Base-by-base conservation (phyloP, 1,140 invertebrate species). In the Drosophila repleta region DNA sequence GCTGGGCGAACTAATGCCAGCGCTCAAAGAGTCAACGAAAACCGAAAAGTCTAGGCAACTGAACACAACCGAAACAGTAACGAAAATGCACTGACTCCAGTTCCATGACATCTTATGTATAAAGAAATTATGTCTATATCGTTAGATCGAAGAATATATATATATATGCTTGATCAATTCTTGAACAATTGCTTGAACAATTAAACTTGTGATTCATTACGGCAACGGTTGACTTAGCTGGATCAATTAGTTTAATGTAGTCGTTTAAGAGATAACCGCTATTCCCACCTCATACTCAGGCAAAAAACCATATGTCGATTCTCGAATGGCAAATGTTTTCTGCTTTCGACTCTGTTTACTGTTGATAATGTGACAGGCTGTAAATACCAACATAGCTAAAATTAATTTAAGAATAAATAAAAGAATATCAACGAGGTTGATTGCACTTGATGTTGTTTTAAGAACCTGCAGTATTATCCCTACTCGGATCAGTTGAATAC, bases 81-180 rank as follows among this genome's bases (percentile, higher is more conserved):
- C 7, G 6, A 7, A 29, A 29, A 7, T 7, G 7, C 26, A 29
- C 7, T 29, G 26, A 29, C 7, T 29, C 26, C 5, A 6, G 1
- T 94, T 95, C 64, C 93, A 94, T 55, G 96, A 1, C 8, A 8
- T 29, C 4, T 6, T 7, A 29, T 29, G 26, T 29, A 29, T 29
- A 29, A 8, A 29, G 7, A 29, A 29, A 5, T 8, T 29, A 7
- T 29, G 26, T 29, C 7, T 8, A 29, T 29, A 29, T 29, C 26
- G 26, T 29, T 29, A 5, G 26, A 8, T 29, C 26, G 26, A n/a
- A n/a, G n/a, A n/a, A n/a, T n/a, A n/a, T n/a, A n/a, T n/a, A n/a
- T n/a, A n/a, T n/a, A n/a, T n/a, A n/a, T n/a, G n/a, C n/a, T n/a
- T n/a, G n/a, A n/a, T n/a, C n/a, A n/a, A n/a, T n/a, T n/a, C n/a